Evolutionary conservation across 2,888 invertebrate genomes (phyloP), one percentile per base, ranked within the genome.

Genomic region (Stenotaenia linearis): DNA sequence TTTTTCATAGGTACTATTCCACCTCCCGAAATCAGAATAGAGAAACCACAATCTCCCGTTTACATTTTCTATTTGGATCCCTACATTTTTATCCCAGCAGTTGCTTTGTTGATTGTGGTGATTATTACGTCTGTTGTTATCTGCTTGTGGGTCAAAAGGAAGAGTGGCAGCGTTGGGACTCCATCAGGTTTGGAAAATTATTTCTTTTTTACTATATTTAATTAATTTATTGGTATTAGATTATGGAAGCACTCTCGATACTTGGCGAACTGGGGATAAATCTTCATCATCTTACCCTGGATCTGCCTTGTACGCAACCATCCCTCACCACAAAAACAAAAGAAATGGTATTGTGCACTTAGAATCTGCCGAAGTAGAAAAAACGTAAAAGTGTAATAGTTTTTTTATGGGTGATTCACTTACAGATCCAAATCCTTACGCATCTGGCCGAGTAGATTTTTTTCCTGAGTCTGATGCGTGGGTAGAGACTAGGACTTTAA

Each of bases 51-150:
- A 56, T 18, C 56, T 56, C 30, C 28, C 21, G 25, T 75, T n/a
- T 75, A 75, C n/a, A 75, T 75, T 23, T 75, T 75, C 25, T 75
- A 75, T n/a, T 30, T 75, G 75, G 75, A 75, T n/a, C 75, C 75
- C 10, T 75, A 30, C 15, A 75, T 75, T 32, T 75, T 75, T 28
- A 75, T 75, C 25, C 75, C 75, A 25, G 75, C 28, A 15, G 75
- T 75, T 4, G 75, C n/a, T 30, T 32, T 75, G n/a, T 75, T 75
- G 23, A 75, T 75, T 32, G 75, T 75, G n/a, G 75, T 75, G n/a
- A 75, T 75, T 25, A 75, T 75, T 32, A 28, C 75, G 15, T 75
- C 75, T 23, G 75, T n/a, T 5, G n/a, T 75, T n/a, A n/a, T 75
- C n/a, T 75, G 75, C 12, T 10, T 75, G 9, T 75, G 75, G 30